Percentiles rank a stretch among this genome's conserved stretches.
Conservation (phyloP, 2,113 vertebrate species). For the Heterocephalus glaber region DNA sequence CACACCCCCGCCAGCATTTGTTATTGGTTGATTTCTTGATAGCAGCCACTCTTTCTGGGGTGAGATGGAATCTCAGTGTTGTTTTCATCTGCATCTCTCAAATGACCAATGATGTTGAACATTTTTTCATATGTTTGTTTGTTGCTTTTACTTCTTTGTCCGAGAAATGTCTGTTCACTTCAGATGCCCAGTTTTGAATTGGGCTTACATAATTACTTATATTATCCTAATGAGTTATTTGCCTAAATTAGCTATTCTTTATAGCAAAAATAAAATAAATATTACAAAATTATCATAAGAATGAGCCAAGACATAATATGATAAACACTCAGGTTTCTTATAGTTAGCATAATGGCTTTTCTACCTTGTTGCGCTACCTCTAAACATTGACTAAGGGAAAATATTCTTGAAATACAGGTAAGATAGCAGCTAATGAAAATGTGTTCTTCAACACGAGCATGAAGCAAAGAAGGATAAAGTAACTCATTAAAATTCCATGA, state of each 20-base stretch:
- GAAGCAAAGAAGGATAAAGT: neutral
- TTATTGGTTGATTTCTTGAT: too few relatives aligned
- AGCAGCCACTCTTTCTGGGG: too few relatives aligned
- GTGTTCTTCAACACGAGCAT: neutral
- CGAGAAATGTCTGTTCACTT: too few relatives aligned
- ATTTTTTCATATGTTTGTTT: too few relatives aligned
- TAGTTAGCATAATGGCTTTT: neutral
- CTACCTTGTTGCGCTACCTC: neutral
- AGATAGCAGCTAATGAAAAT: neutral
- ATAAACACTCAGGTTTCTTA: neutral
- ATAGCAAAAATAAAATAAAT: neutral
- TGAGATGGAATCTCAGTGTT: too few relatives aligned
- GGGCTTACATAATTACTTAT: too few relatives aligned
- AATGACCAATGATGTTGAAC: too few relatives aligned
- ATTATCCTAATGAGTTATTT: neutral
- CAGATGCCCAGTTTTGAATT: too few relatives aligned
- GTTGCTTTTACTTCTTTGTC: too few relatives aligned
- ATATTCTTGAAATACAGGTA: neutral
- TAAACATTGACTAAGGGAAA: neutral
- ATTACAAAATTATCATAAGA: conserved; percentile 15
- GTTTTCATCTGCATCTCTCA: too few relatives aligned
- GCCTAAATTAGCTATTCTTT: neutral
- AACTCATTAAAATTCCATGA: neutral
- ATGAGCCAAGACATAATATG: neutral
- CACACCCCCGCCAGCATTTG: too few relatives aligned